Base-by-base conservation (phyloP, 1,140 invertebrate genomes). In the Cecropterus lyciades region DNA sequence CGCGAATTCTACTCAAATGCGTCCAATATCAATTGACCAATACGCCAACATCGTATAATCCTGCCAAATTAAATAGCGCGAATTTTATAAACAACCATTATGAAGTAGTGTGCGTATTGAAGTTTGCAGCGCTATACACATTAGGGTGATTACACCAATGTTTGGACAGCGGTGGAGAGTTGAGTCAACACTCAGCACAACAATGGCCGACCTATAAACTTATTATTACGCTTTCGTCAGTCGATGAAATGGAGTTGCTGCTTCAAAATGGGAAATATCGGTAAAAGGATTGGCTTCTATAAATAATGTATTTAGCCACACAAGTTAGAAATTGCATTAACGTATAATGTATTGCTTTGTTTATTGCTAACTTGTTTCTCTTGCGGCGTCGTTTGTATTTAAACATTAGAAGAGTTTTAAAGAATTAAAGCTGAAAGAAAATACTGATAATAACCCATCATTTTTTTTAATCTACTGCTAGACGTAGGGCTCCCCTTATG, bases 111-210 rank as follows among this genome's bases (percentile, higher is more conserved):
- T 15, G 45, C 16, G 33, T 62, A 16, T 56, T 51, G 16, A 51
- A 70, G 20, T 63, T 51, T 9, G 45, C 24, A 63, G 46, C 57
- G 46, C 62, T 62, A 42, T 52, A 53, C 60, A 67, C 73, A 75
- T 75, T 75, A 75, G 40, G 64, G 62, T 70, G 70, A 75, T 75
- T 75, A 70, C 65, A 65, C 65, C 72, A 59, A 74, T 74, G 67
- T 74, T 74, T 67, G 73, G 43, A 20, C 48, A 49, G 56, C 30
- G 33, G 57, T 57, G 42, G 67, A 75, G 73, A 66, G 65, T 45
- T 55, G 40, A 55, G 69, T 69, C 67, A 72, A 75, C 73, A 72
- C 55, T 65, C 43, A 20, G 43, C 14, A 46, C 53, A 55, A 62
- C 56, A 62, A 66, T 65, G 57, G 53, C 11, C 57, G 64, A 65